Base-by-base conservation (phyloP, 1,140 invertebrate species). In the Helicoverpa zea region DNA sequence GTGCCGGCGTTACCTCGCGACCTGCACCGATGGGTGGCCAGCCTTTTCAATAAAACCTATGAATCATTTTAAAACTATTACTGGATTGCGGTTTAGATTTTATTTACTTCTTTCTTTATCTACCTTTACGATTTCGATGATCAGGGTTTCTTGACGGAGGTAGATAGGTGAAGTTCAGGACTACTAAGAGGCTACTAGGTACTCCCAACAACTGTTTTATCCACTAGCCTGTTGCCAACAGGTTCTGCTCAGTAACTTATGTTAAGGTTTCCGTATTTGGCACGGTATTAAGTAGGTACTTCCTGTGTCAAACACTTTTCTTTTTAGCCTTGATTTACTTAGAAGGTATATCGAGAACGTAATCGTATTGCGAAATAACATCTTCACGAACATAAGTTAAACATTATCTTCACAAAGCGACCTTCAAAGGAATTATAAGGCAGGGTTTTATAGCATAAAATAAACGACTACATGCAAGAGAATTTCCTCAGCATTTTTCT, bases 1-100 rank as follows among this genome's bases (percentile, higher is more conserved):
- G 18, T 47, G n/a, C 35, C 30, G 58, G 10, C 56, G 49, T 75
- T 63, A 75, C 30, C 11, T 11, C 14, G 16, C 14, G 14, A 16
- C 14, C 14, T 18, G 52, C 47, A 16, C 58, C 73, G 16, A 11
- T 75, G n/a, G 29, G 73, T 49, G 35, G 4, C 49, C n/a, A 16
- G 13, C 9, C 2, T 59, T 74, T 59, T 74, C 2, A 74, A 74
- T 74, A 59, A 47, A 43, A 47, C 3, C 72, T 35, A 47, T 74
- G 72, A 74, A 74, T 59, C 18, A 74, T 59, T 74, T 74, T 56
- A 43, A 74, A 59, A 58, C 23, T 74, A 56, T 56, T 35, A 72
- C 49, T 54, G 64, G 64, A 68, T 49, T 47, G 43, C 64, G 43
- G 43, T 18, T 49, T 68, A 16, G 18, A 51, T 12, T 10, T 35